Conservation (phyloP, 1,140 invertebrate genomes). For the Solenopsis fugax region DNA sequence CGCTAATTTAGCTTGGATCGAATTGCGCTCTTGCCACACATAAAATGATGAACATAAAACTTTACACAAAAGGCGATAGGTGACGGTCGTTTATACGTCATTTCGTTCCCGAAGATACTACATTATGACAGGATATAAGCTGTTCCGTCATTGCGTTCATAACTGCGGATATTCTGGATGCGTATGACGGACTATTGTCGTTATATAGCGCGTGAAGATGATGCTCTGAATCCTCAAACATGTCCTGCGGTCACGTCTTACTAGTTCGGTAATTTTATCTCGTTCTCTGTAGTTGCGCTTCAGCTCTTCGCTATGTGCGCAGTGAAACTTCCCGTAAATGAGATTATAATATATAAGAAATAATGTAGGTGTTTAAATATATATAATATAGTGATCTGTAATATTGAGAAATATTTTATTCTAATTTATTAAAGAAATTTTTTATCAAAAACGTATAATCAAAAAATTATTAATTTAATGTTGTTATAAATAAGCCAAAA, state of each 20-base stretch:
- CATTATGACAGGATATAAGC: slow-evolving; percentile 44
- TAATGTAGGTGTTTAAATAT: not conserved
- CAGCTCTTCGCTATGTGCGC: not conserved
- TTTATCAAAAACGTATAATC: too few relatives aligned
- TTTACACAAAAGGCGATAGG: not conserved
- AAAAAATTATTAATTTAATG: too few relatives aligned
- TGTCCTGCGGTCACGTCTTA: slow-evolving; percentile 30
- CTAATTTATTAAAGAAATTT: not conserved
- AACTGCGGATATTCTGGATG: slow-evolving; percentile 60
- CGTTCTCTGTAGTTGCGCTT: not conserved
- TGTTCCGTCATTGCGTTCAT: slow-evolving; percentile 64
- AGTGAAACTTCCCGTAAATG: slow-evolving; percentile 18
- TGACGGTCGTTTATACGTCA: not conserved
- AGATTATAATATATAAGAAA: not conserved
- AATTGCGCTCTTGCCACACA: not conserved
- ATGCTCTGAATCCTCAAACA: slow-evolving; percentile 42
- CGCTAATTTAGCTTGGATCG: not conserved
- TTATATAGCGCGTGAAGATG: slow-evolving; percentile 11
- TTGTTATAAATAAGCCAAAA: too few relatives aligned
- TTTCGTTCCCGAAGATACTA: slow-evolving; percentile 14
- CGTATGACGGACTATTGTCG: slow-evolving; percentile 18
- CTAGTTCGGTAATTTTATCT: slow-evolving; percentile 32
- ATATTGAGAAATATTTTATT: not conserved
- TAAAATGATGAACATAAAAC: not conserved
- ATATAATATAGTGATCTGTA: not conserved